Conservation (phyloP, 2,888 invertebrate species). For the Vesta saturnalis region DNA sequence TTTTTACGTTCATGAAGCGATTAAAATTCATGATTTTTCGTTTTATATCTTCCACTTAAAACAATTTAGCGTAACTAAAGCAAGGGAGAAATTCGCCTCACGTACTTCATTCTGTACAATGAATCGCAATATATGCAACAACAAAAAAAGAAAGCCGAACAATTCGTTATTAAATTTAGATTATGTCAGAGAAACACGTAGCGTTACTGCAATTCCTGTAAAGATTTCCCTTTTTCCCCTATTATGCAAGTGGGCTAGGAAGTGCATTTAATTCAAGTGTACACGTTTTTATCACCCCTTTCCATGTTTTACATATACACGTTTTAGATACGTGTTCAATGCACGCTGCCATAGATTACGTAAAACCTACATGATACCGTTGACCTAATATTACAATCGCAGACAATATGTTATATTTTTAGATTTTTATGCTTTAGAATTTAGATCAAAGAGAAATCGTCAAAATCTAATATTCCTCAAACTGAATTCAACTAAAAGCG, state of each 20-base stretch:
- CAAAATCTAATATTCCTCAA: slow-evolving; percentile 14
- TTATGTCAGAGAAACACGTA: slow-evolving; percentile 31
- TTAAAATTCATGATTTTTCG: slow-evolving; percentile 34
- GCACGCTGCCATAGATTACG: slow-evolving; percentile 28
- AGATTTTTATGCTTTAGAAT: slow-evolving; percentile 11
- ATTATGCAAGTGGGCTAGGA: slow-evolving; percentile 25
- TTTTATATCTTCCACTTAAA: slow-evolving; percentile 30
- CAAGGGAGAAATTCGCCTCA: slow-evolving; percentile 30
- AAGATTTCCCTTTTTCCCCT: slow-evolving; percentile 6
- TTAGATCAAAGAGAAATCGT: slow-evolving; percentile 12
- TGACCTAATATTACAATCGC: too few species aligned
- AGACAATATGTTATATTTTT: not conserved
- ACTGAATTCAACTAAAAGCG: not conserved
- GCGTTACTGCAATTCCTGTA: slow-evolving; percentile 20
- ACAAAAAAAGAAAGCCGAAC: slow-evolving; percentile 19
- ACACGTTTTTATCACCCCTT: slow-evolving; percentile 17
- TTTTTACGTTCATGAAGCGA: not conserved
- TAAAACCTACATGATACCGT: slow-evolving; percentile 26
- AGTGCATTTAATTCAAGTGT: slow-evolving; percentile 16
- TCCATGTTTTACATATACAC: too few species aligned
- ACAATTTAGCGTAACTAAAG: slow-evolving; percentile 28
- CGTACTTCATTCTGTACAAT: slow-evolving; percentile 32
- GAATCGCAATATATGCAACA: slow-evolving; percentile 31
- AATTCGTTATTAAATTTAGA: slow-evolving; percentile 37
- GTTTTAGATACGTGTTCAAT: slow-evolving; percentile 25